phyloP scores from a whole-genome alignment of 53 echinoderm and acorn worm genomes.

The Mesocentrotus franciscanus region DNA sequence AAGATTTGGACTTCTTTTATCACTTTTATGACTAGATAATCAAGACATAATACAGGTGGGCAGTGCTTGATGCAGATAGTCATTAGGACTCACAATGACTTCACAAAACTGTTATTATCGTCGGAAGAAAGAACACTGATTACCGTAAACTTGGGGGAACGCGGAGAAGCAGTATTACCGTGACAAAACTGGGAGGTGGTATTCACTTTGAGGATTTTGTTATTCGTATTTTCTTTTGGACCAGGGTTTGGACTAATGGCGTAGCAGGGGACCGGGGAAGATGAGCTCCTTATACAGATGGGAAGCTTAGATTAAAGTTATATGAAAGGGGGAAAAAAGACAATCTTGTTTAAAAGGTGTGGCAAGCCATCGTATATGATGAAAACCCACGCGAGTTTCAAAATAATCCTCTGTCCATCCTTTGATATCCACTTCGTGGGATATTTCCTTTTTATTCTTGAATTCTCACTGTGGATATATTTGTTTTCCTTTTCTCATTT shows the following conservation, averaged over 20 bases:
- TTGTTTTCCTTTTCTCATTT: neutral
- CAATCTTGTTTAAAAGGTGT: neutral
- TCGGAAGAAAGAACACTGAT: neutral
- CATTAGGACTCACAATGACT: neutral
- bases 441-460: no score
- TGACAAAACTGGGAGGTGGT: neutral
- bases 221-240: neutral
- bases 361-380: neutral
- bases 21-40: neutral
- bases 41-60: constrained; percentile 12
- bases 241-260: neutral
- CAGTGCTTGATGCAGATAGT: neutral
- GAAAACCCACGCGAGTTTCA: neutral
- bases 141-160: constrained; percentile 3
- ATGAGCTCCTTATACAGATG: neutral
- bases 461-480: no score
- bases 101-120: neutral
- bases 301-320: neutral
- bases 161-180: constrained; percentile 20
- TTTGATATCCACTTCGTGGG: no score
- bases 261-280: neutral
- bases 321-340: neutral
- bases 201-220: neutral
- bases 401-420: neutral
- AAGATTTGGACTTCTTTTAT: neutral